Base-by-base conservation (phyloP, 2,888 invertebrate genomes). In the Apamea anceps region DNA sequence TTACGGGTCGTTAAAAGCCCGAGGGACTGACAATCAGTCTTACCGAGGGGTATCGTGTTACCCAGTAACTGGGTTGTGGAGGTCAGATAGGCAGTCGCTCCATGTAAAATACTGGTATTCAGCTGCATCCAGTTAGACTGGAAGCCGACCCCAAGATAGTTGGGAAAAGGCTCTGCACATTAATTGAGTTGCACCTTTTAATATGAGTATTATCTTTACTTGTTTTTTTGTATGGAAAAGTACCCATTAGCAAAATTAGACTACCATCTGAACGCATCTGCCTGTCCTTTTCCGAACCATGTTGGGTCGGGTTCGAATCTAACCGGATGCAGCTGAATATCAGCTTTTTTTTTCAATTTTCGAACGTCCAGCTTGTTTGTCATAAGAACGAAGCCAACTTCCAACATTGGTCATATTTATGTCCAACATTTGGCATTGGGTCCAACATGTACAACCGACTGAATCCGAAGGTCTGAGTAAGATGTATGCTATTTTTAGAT, bases 401-500 rank as follows among this genome's bases (percentile, higher is more conserved):
- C 73, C 54, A 80, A 65, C n/a, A 81, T 57, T 73, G 57, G 42
- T 60, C n/a, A 42, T 60, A 12, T 15, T 37, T 51, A 21, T n/a
- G 4, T 32, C 80, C 73, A 85, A 75, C n/a, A 63, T 81, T 85
- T 32, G 73, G 54, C 54, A 60, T 75, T 72, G 67, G 66, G 13
- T 32, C 60, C 15, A 81, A 68, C 51, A 15, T 84, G 25, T 80
- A 54, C 18, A 37, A 63, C 57, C n/a, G 32, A 51, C 65, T 28
- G 7, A 66, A 62, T 48, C 42, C n/a, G 37, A 74, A 84, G 37
- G 77, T 68, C 8, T 65, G 45, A 74, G n/a, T 68, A 48, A 80
- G n/a, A 73, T 62, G 18, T 72, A 67, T 32, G 71, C 65, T 75
- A 81, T 85, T 81, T 81, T 62, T 54, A 72, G 45, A 85, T 68